phyloP scores from a whole-genome alignment of 2,888 invertebrate species.

The Amphipoea oculea region DNA sequence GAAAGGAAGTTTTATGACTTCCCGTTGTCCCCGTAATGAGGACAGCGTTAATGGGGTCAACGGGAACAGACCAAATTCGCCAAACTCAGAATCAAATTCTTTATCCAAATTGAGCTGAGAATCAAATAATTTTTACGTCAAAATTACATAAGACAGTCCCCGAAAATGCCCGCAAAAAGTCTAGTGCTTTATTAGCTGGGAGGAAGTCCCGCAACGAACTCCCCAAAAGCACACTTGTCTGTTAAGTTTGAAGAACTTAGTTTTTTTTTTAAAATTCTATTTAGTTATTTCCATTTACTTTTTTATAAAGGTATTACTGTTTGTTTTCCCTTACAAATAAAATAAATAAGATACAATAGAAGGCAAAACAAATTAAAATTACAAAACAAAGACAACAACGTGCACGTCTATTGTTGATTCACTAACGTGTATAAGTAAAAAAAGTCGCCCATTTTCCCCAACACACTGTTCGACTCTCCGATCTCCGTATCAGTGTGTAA shows the following conservation, averaged over 20 bases:
- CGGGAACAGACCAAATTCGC: background rate
- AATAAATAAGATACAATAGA: background rate
- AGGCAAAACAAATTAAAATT: background rate
- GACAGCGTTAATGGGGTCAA: too few relatives aligned
- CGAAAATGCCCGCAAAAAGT: too few relatives aligned
- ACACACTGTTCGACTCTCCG: conserved; percentile 18
- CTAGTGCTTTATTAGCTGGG: background rate
- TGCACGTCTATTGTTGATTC: background rate
- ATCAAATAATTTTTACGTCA: too few relatives aligned
- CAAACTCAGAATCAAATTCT: background rate
- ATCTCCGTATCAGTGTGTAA: conserved; percentile 64
- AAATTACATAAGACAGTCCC: too few relatives aligned
- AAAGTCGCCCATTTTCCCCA: background rate
- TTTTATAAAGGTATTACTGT: background rate
- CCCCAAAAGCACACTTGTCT: background rate
- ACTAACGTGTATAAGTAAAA: background rate
- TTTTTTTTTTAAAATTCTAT: too few relatives aligned
- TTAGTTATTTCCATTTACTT: background rate
- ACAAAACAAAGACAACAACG: background rate
- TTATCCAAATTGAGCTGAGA: background rate
- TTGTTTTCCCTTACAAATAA: background rate
- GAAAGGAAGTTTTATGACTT: too few relatives aligned
- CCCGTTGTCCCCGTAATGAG: too few relatives aligned
- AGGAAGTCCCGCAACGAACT: background rate
- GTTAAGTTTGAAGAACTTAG: background rate